These are phyloP conservation scores for Linnaemya vulpina DNA, from an alignment of 2,888 invertebrate genomes.

Conservation along the genomic window DNA sequence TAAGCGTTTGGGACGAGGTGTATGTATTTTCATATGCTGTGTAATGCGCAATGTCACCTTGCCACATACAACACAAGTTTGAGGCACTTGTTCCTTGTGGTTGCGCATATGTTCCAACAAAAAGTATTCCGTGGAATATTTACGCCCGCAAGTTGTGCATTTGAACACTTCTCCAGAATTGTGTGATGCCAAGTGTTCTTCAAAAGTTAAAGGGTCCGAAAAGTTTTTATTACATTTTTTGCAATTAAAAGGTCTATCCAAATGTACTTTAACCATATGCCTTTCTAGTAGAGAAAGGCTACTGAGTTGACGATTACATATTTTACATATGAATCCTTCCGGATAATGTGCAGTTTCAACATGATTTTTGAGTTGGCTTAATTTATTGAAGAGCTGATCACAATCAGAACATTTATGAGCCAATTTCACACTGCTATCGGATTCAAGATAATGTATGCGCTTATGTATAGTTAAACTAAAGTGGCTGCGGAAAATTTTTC, in stretches of 20 bases:
- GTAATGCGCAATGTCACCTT: conserved; percentile 73
- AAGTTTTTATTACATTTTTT: conserved; percentile 72
- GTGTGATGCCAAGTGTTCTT: conserved; percentile 71
- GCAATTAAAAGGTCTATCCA: conserved; percentile 71
- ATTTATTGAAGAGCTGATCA: conserved; percentile 72
- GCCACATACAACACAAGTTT: conserved; percentile 73
- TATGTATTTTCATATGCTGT: conserved; percentile 74
- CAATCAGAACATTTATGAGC: conserved; percentile 74
- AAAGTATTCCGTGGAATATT: conserved; percentile 70
- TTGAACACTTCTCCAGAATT: conserved; percentile 66
- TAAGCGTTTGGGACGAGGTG: conserved; percentile 72
- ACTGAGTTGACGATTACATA: conserved; percentile 71
- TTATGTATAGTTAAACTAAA: conserved; percentile 73
- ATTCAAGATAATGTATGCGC: conserved; percentile 73
- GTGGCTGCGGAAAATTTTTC: conserved; percentile 72
- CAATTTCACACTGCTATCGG: conserved; percentile 72
- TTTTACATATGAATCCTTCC: conserved; percentile 73
- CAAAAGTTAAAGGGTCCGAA: conserved; percentile 63
- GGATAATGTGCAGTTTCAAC: conserved; percentile 73
- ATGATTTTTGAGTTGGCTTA: conserved; percentile 73
- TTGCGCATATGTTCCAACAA: conserved; percentile 71
- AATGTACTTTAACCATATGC: conserved; percentile 73
- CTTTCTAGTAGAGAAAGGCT: conserved; percentile 70
- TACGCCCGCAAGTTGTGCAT: conserved; percentile 72
- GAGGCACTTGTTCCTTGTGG: conserved; percentile 70